These are phyloP conservation scores for Dipodomys stephensi DNA, from an alignment of 2,113 vertebrate species.

Conservation along the genomic window DNA sequence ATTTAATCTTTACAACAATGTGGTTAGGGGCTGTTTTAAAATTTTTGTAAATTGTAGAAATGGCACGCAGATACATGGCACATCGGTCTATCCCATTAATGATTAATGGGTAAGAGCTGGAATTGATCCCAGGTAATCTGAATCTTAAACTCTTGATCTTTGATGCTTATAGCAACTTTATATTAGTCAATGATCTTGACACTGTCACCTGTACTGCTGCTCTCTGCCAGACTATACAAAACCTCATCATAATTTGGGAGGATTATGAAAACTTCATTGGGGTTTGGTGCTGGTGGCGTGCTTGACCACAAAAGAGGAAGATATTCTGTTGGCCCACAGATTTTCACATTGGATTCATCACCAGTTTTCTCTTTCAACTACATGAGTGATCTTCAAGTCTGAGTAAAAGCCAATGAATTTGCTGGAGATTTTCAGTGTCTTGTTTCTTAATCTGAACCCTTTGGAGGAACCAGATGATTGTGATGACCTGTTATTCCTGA, in stretches of 20 bases:
- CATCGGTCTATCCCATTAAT: neutral
- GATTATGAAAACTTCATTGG: neutral
- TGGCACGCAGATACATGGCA: neutral
- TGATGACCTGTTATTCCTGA: conserved; percentile 30
- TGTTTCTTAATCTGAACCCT: neutral
- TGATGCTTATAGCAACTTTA: neutral
- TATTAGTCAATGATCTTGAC: neutral
- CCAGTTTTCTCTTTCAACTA: neutral
- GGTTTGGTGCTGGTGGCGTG: neutral
- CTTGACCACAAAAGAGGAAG: neutral
- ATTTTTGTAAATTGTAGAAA: conserved; percentile 51
- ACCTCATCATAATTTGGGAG: neutral
- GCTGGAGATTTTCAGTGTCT: conserved; percentile 36
- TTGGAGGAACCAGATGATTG: neutral
- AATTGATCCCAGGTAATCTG: neutral
- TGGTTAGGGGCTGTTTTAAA: neutral
- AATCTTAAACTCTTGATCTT: neutral
- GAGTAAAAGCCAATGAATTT: neutral
- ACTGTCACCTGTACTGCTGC: neutral
- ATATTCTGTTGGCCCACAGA: neutral
- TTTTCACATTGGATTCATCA: neutral
- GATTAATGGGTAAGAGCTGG: neutral
- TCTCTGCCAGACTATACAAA: neutral
- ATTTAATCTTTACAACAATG: neutral
- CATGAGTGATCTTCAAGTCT: conserved; percentile 7